These are phyloP conservation scores for Notamacropus eugenii DNA, from an alignment of 2,797 vertebrate species.

Conservation along the genomic window DNA sequence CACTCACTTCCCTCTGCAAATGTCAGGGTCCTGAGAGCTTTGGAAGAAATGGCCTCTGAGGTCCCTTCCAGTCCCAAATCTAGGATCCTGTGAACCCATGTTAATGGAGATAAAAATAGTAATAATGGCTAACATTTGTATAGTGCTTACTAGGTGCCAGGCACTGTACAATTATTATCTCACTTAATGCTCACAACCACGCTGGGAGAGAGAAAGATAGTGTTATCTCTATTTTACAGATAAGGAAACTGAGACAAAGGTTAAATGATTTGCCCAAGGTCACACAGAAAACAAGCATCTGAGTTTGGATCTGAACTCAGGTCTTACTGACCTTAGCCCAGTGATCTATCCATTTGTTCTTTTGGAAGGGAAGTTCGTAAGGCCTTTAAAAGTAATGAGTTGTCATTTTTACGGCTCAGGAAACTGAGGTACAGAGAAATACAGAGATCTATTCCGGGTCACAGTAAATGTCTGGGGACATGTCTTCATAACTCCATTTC, in stretches of 20 bases:
- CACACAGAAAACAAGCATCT: background rate
- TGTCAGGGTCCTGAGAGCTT: background rate
- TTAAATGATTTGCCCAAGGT: background rate
- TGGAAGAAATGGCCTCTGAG: background rate
- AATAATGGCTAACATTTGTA: background rate
- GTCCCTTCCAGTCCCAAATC: background rate
- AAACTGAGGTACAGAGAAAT: background rate
- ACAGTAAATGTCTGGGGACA: background rate
- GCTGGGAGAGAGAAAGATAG: background rate
- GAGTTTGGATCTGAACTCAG: background rate
- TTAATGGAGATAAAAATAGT: background rate
- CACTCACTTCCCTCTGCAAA: background rate
- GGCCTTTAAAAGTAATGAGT: background rate
- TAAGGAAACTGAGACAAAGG: background rate
- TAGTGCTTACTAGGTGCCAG: background rate
- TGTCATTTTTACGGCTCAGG: too few relatives aligned
- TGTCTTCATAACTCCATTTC: background rate
- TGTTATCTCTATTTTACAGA: background rate
- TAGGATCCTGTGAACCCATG: background rate
- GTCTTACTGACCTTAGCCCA: background rate
- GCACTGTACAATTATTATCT: background rate
- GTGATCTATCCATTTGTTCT: background rate
- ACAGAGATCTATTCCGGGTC: background rate
- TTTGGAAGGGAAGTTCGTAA: background rate
- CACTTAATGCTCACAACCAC: background rate